A percentile compares a stretch with the other conserved stretches of the same genome.
These are phyloP conservation scores for Thalassophryne amazonica DNA, from an alignment of 2,797 vertebrate genomes.

Conservation along the genomic window DNA sequence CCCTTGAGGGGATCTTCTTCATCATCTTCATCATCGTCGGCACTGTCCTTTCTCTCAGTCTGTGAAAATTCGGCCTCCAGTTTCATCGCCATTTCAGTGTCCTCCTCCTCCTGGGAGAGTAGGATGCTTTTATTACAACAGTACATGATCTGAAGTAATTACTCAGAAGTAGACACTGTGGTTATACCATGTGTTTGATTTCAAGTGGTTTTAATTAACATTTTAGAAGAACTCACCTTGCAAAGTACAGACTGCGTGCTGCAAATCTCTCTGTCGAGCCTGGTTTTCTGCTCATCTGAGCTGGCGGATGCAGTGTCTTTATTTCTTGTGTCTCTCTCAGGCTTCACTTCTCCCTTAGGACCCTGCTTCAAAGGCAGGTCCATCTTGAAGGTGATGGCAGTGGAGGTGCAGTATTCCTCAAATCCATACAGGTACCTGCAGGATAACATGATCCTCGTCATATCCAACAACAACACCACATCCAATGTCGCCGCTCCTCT, in stretches of 20 bases:
- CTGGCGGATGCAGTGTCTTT: slow-evolving; percentile 11
- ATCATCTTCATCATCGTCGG: slow-evolving; percentile 24
- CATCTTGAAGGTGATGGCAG: slow-evolving; percentile 80
- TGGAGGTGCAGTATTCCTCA: slow-evolving; percentile 82
- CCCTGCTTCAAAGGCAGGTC: slow-evolving; percentile 77
- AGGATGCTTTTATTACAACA: slow-evolving; percentile 9
- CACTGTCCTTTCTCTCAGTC: slow-evolving; percentile 35
- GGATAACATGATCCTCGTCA: slow-evolving; percentile 8
- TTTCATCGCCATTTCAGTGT: slow-evolving; percentile 48
- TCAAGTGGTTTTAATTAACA: too few species aligned
- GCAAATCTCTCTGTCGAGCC: slow-evolving; percentile 45
- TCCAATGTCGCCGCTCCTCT: neutral
- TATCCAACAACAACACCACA: neutral
- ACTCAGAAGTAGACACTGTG: neutral
- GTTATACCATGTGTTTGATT: too few species aligned
- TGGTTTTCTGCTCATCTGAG: slow-evolving; percentile 58
- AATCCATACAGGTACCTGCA: slow-evolving; percentile 82
- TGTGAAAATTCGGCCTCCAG: slow-evolving; percentile 37
- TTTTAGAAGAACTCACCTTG: slow-evolving; percentile 60
- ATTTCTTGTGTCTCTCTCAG: slow-evolving; percentile 44
- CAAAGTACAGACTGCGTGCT: slow-evolving; percentile 26
- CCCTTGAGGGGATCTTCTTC: slow-evolving; percentile 37
- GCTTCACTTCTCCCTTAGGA: slow-evolving; percentile 61
- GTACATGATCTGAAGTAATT: neutral
- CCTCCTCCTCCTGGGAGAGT: slow-evolving; percentile 68